Conservation (phyloP, 2,797 vertebrate species). For the Hippoglossus hippoglossus region DNA sequence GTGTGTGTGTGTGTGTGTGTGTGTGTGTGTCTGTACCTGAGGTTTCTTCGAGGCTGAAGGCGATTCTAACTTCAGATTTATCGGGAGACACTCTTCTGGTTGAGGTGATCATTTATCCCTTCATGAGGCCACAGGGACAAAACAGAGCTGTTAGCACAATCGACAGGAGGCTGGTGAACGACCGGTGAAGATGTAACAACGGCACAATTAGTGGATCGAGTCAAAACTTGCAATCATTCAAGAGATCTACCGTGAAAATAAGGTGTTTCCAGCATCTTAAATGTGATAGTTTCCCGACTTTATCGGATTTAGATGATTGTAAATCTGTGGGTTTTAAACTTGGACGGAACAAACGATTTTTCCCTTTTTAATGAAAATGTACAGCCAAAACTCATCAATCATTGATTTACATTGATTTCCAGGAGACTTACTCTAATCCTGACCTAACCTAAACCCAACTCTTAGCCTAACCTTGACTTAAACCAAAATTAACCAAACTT, state of each 20-base stretch:
- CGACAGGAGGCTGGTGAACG: slow-evolving; percentile 5
- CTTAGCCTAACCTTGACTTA: too few species aligned
- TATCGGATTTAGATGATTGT: not conserved
- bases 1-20: slow-evolving; percentile 16
- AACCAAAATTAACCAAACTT: too few species aligned
- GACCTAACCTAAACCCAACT: too few species aligned
- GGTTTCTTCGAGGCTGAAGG: slow-evolving; percentile 93
- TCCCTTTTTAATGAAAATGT: too few species aligned
- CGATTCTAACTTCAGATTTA: slow-evolving; percentile 94
- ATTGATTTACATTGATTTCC: too few species aligned
- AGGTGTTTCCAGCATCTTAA: not conserved
- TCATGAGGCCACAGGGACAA: slow-evolving; percentile 64
- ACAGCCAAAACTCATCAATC: too few species aligned
- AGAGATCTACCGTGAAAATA: not conserved
- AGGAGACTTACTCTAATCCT: too few species aligned
- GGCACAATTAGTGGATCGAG: not conserved
- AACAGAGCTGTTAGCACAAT: slow-evolving; percentile 56
- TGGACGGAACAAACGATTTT: not conserved
- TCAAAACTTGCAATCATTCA: too few species aligned
- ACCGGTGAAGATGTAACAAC: not conserved
- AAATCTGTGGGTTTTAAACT: not conserved
- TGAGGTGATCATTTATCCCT: slow-evolving; percentile 99
- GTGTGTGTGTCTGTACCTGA: slow-evolving; percentile 84
- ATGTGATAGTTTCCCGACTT: not conserved
- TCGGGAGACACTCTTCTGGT: slow-evolving; percentile 94